Percentiles rank a stretch among this genome's conserved stretches.
phyloP scores from a whole-genome alignment of 92 coral and sea anemone genomes.

The Epizoanthus stellaris region DNA sequence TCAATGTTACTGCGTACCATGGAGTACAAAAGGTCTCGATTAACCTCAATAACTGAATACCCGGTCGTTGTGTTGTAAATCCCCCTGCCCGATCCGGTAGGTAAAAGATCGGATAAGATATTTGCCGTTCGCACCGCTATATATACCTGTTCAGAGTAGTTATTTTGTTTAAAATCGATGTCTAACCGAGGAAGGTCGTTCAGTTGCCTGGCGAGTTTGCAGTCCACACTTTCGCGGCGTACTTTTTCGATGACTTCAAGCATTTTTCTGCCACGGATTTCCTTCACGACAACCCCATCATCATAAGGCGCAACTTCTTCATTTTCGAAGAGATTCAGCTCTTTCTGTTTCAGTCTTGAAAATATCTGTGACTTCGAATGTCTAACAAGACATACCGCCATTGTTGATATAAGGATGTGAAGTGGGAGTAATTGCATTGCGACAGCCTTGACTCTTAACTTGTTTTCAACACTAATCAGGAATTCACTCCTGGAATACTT shows the following conservation, averaged over 20 bases:
- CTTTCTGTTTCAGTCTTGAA: neutral
- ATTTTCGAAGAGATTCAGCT: neutral
- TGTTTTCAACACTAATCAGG: neutral
- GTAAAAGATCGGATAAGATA: constrained; percentile 70
- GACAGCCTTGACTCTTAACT: neutral
- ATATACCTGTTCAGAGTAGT: constrained; percentile 59
- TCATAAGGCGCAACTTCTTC: constrained; percentile 1
- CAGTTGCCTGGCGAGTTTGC: constrained; percentile 65
- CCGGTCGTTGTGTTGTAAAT: neutral
- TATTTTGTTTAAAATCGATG: constrained; percentile 2
- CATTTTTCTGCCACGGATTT: constrained; percentile 52
- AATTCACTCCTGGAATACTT: neutral
- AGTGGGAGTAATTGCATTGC: constrained; percentile 34
- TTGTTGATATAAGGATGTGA: constrained; percentile 29
- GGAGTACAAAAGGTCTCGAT: constrained; percentile 60
- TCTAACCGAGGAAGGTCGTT: constrained; percentile 65
- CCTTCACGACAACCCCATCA: constrained; percentile 16
- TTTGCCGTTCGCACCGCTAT: constrained; percentile 81
- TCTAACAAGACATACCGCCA: neutral
- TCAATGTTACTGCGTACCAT: constrained; percentile 79
- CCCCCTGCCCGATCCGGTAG: constrained; percentile 70
- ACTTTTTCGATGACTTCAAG: constrained; percentile 75
- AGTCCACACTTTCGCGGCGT: constrained; percentile 69
- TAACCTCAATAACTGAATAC: constrained; percentile 49
- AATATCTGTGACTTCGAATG: neutral